Evolutionary conservation across 1,140 invertebrate genomes (phyloP).

Genomic region (Brachionus rotundiformis): DNA sequence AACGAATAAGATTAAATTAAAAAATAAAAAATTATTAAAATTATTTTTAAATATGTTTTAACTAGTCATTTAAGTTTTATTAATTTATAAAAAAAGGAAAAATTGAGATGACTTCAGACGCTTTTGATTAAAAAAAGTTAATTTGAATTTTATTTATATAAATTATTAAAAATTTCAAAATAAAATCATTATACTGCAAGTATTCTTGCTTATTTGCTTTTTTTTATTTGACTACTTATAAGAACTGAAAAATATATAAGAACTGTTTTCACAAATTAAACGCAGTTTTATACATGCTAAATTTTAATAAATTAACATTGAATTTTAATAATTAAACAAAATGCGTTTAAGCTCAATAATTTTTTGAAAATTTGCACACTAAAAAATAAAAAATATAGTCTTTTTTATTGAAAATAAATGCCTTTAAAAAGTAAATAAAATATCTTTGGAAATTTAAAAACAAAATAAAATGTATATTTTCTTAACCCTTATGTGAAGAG

Average conservation of each 20-base stretch:
- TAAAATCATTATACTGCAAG: neutral
- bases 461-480: neutral
- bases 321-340: neutral
- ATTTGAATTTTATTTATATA: neutral
- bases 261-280: neutral
- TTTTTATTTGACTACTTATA: conserved; percentile 1
- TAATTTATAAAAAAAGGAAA: neutral
- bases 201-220: neutral
- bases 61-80: too few relatives aligned
- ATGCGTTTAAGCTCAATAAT: neutral
- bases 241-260: neutral
- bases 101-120: neutral
- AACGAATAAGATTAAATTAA: too few relatives aligned
- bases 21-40: too few relatives aligned
- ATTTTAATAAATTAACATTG: neutral
- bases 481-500: too few relatives aligned
- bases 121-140: neutral
- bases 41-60: too few relatives aligned
- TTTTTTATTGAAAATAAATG: too few relatives aligned
- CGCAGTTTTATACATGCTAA: neutral
- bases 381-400: neutral
- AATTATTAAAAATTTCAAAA: neutral
- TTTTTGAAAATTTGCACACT: neutral
- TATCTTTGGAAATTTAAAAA: too few relatives aligned
- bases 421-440: too few relatives aligned